Base-by-base conservation (phyloP, 2,888 invertebrate species). In the Hemaris fuciformis region DNA sequence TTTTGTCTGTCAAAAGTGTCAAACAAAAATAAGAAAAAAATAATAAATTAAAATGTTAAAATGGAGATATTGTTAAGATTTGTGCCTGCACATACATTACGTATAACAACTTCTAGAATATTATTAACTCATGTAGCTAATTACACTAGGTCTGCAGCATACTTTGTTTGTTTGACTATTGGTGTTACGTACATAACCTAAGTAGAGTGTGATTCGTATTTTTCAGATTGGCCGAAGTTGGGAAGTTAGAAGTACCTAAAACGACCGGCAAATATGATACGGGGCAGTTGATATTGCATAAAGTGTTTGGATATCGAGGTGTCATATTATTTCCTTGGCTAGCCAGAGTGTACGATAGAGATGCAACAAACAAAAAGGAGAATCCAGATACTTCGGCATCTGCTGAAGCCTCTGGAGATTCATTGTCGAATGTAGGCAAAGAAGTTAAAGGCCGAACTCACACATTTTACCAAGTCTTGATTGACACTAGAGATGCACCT, bases 281-380 rank as follows among this genome's bases (percentile, higher is more conserved):
- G 3, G 99, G 99, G 8, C 99, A 99, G 89, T 92, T 99, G 65
- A 99, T 99, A 86, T 93, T 99, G 60, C 99, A 99, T 84, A 95
- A 97, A 77, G 97, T 99, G 18, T 99, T 99, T 87, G 99, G 99
- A 15, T 99, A 99, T 85, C 94, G 99, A 73, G 99, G 99, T 3
- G 98, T 99, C 13, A 96, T 99, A 63, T 93, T 99, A 59, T 99
- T 99, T 84, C 99, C 99, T 0, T 99, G 99, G 99, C 91, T 98
- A 65, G 99, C 99, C 7, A 94, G 97, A 80, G 98, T 99, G 0
- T 99, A 98, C 80, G 99, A 99, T 81, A 94, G 99, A 77, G 98
- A 99, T 93, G 92, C 96, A 60, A 96, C 96, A 1, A 94, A 93
- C 74, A 95, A 95, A 80, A 94, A 94, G 75, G 94, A 95, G 75